Conservation (phyloP, 2,797 vertebrate species). For the Smutsia gigantea region DNA sequence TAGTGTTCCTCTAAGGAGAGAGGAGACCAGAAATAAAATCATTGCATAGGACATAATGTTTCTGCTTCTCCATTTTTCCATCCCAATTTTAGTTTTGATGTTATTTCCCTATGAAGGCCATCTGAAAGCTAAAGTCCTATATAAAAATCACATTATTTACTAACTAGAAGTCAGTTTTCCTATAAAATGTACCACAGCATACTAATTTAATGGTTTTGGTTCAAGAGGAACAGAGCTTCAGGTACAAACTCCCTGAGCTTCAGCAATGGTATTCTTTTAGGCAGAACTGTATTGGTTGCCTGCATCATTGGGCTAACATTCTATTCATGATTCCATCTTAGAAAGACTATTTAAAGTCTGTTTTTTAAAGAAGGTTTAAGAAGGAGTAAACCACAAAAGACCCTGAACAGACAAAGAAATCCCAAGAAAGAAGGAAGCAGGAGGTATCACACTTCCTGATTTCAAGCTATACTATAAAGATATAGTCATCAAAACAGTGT, state of each 20-base stretch:
- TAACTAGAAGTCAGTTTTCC: constrained; percentile 57
- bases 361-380: constrained; percentile 51
- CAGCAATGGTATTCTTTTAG: neutral
- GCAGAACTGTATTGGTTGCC: constrained; percentile 14
- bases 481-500: neutral
- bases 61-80: constrained; percentile 79
- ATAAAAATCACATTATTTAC: constrained; percentile 76
- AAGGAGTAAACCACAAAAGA: neutral
- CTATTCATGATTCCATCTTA: neutral
- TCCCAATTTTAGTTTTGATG: constrained; percentile 68
- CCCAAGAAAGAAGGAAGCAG: neutral
- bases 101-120: constrained; percentile 75
- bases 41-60: constrained; percentile 57
- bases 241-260: neutral
- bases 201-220: constrained; percentile 27
- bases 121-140: constrained; percentile 75
- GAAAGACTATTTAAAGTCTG: neutral
- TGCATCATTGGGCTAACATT: constrained; percentile 23
- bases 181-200: constrained; percentile 47
- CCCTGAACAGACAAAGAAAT: neutral
- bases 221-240: neutral
- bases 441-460: neutral
- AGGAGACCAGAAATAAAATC: constrained; percentile 66
- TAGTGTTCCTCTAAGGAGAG: constrained; percentile 69
- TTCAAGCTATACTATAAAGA: neutral